These are phyloP conservation scores for Sitta carolinensis DNA, from an alignment of 2,797 vertebrate genomes.

Conservation along the genomic window DNA sequence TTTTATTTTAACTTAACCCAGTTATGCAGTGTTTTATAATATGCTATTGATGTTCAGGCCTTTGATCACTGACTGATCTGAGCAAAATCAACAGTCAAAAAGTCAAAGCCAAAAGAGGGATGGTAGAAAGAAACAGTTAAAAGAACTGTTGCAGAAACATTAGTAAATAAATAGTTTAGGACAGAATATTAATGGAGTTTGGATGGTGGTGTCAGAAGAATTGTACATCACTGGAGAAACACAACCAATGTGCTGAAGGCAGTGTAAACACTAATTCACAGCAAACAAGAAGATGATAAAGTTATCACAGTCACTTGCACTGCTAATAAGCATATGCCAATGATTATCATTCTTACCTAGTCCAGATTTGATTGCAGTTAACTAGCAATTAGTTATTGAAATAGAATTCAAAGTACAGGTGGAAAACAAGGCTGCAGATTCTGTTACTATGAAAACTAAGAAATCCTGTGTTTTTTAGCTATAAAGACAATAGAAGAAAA, in stretches of 20 bases:
- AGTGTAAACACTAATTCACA: not conserved
- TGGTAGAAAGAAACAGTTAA: not conserved
- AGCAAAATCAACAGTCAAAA: not conserved
- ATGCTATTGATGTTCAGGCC: not conserved
- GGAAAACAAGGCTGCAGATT: not conserved
- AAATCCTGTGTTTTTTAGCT: not conserved
- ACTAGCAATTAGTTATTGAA: not conserved
- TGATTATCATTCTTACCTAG: not conserved
- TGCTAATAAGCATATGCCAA: not conserved
- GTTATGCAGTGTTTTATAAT: not conserved
- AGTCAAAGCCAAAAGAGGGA: not conserved
- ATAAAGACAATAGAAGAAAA: not conserved
- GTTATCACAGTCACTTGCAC: not conserved
- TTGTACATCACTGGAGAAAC: not conserved
- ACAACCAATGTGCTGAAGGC: not conserved
- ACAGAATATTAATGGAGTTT: not conserved
- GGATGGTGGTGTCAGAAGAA: not conserved
- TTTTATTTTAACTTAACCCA: not conserved
- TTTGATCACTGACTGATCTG: not conserved
- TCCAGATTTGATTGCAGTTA: not conserved
- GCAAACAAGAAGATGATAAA: not conserved
- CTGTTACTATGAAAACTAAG: not conserved
- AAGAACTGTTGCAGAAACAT: not conserved
- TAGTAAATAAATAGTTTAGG: not conserved
- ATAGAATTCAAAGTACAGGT: not conserved